Conservation (phyloP, 2,888 invertebrate genomes). For the Saturnia japonica region DNA sequence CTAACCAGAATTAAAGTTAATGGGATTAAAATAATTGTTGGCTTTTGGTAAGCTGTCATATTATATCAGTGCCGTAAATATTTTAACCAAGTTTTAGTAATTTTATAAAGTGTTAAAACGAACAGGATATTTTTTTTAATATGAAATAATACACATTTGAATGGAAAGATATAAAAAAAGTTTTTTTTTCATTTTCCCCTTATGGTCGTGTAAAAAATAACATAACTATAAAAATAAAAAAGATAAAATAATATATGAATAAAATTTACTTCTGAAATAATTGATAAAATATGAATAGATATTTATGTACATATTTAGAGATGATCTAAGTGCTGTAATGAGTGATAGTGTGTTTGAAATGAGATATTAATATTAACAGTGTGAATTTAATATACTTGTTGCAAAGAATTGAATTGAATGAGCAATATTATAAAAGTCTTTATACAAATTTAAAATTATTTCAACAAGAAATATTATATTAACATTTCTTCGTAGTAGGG, state of each 20-base stretch:
- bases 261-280: neutral
- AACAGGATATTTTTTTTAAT: neutral
- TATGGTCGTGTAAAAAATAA: neutral
- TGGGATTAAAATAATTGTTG: neutral
- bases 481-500: constrained; percentile 30
- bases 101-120: neutral
- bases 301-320: neutral
- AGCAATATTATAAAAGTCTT: neutral
- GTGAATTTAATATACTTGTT: too few relatives aligned
- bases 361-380: neutral
- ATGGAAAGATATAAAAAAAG: neutral
- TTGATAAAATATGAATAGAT: neutral
- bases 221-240: too few relatives aligned
- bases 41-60: neutral
- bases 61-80: neutral
- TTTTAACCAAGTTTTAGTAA: neutral
- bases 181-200: neutral
- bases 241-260: neutral
- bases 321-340: neutral
- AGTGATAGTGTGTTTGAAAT: neutral
- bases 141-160: neutral
- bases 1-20: constrained; percentile 33
- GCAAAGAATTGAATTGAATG: neutral
- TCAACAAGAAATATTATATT: neutral
- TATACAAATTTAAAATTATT: neutral